Base-by-base conservation (phyloP, 2,888 invertebrate species). In the Itoplectis maculator region DNA sequence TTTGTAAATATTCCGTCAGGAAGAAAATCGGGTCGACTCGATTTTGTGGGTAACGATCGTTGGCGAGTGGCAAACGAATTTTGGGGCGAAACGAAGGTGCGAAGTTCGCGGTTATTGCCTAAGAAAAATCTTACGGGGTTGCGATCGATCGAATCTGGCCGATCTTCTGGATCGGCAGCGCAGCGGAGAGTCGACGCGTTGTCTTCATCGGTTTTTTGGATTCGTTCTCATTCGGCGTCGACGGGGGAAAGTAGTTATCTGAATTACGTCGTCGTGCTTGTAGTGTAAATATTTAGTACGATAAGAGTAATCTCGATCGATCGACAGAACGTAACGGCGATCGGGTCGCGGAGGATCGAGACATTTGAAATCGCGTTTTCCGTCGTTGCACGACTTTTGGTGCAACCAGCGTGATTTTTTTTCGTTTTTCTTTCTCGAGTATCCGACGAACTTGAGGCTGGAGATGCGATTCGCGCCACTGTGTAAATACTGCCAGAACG, bases 1-100 rank as follows among this genome's bases (percentile, higher is more conserved):
- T 84, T 85, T 92, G 89, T 92, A 91, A 92, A 90, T 90, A 59
- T 51, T 45, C 2, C 7, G 8, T 49, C 18, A 18, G 4, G 49
- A 8, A 0, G 2, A 51, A 11, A 54, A 6, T 13, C 23, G 2
- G 9, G 51, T 9, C 8, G 13, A 23, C 5, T 29, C 29, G 29
- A 29, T 5, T 29, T 2, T n/a, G n/a, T n/a, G n/a, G n/a, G n/a
- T n/a, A n/a, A n/a, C 29, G 29, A 29, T 2, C 29, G 29, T 29
- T 29, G n/a, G n/a, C n/a, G n/a, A n/a, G n/a, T n/a, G n/a, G n/a
- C n/a, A n/a, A n/a, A n/a, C n/a, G n/a, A n/a, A n/a, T n/a, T n/a
- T n/a, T n/a, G n/a, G n/a, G n/a, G n/a, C n/a, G n/a, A n/a, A n/a
- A n/a, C n/a, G n/a, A n/a, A n/a, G n/a, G 47, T n/a, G 47, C 47